Base-by-base conservation (phyloP, 23 tunicate genomes). In the Ciona savignyi region DNA sequence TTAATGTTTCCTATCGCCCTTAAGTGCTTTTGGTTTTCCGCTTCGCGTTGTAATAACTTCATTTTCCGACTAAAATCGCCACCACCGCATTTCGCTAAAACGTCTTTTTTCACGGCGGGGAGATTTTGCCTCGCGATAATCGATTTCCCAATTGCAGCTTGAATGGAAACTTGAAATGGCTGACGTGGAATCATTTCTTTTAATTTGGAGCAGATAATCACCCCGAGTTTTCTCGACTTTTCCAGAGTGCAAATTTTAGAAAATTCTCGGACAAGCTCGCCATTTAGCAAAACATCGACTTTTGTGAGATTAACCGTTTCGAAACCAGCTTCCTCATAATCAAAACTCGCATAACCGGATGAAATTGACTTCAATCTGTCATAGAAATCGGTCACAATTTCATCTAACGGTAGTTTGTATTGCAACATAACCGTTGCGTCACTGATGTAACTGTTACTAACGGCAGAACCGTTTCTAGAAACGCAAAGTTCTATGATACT, bases 271-370 rank as follows among this genome's bases (percentile, higher is more conserved):
- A 82, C 87, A 30, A 72, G 20, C 0, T 51, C 34, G 42, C 87
- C 96, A 73, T 88, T 88, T 33, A 88, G 21, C 2, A 77, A 2
- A 35, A 88, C 51, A 67, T 88, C 84, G 30, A 88, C 71, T 71
- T 73, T 88, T 20, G 70, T 74, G n/a, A 88, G 62, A 19, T 77
- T 63, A 15, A 75, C 70, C 9, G 34, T 63, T 61, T 88, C 87
- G 68, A 77, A 88, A 0, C 77, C 84, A 34, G 71, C 80, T 31
- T 88, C 96, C 64, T 88, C 96, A 68, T 88, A 88, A 34, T 88
- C 96, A 73, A 88, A 88, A 77, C 96, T 88, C 62, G 82, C 96
- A 68, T 77, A 88, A 20, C 96, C 96, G 27, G 96, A 88, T 62
- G 87, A 68, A 4, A 88, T 3, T 2, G 80, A 71, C 42, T 88